Base-by-base conservation (phyloP, 2,797 vertebrate species). In the Meda fulgida region DNA sequence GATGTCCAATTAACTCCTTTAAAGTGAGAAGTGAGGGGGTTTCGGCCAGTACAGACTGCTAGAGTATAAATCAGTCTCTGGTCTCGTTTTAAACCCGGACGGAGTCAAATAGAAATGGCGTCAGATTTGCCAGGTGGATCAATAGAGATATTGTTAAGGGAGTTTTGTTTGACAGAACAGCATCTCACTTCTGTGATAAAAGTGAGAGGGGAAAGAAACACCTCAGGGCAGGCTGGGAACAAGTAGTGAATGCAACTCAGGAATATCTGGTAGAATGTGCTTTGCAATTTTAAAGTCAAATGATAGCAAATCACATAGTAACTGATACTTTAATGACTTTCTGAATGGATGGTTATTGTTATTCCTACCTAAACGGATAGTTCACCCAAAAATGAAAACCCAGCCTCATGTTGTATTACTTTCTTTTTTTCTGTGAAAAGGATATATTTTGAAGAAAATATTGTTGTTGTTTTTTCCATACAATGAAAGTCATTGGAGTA, bases 61-160 rank as follows among this genome's bases (percentile, higher is more conserved):
- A 48, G n/a, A 70, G 84, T 83, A 72, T 88, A 87, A 86, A 90
- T 90, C 88, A 87, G 65, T 79, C 77, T 78, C 72, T 46, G 48
- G 51, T 70, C 65, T 55, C 76, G 26, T 34, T 77, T 85, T 82
- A 87, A 85, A 83, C 16, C 77, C 26, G 10, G 71, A 66, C 76
- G 31, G 81, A 85, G 82, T 84, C 87, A 80, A 81, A 76, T 76
- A 77, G 63, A 71, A 88, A 65, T 29, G 14, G 36, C 77, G 36
- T 77, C 65, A 72, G 31, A 87, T 83, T n/a, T 82, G 82, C 38
- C 36, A 31, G 11, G 58, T 78, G 78, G 87, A 88, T 90, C 88
- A 89, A 90, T 88, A 85, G 43, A 86, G 88, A 87, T 85, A 84
- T 89, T 86, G 84, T 89, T 89, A 88, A 85, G 79, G 84, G 86